These are phyloP conservation scores for Enteromius mattozi DNA, from an alignment of 2,797 vertebrate genomes.

Conservation along the genomic window DNA sequence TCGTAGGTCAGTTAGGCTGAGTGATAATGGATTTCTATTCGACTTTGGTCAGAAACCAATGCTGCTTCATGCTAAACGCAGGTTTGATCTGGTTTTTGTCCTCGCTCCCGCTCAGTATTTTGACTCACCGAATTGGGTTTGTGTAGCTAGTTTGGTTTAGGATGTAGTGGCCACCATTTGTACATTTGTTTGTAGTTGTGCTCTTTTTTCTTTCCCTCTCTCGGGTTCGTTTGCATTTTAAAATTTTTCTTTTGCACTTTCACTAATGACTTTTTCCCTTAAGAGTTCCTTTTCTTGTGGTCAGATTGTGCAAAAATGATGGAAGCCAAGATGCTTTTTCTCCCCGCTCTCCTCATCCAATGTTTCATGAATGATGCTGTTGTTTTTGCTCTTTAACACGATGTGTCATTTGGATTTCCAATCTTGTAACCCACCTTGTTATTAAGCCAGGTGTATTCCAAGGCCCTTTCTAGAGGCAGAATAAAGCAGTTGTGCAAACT, in stretches of 20 bases:
- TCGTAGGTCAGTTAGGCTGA: conserved; percentile 9
- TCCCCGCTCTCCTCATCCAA: not conserved
- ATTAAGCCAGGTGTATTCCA: conserved; percentile 46
- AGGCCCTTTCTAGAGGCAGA: conserved; percentile 51
- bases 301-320: not conserved
- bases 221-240: conserved; percentile 51
- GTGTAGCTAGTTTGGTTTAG: conserved; percentile 26
- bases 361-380: conserved; percentile 25
- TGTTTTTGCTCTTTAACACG: conserved; percentile 32
- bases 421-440: conserved; percentile 44
- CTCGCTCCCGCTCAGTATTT: conserved; percentile 14
- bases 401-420: conserved; percentile 33
- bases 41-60: conserved; percentile 25
- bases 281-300: conserved; percentile 14
- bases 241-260: conserved; percentile 80
- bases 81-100: conserved; percentile 20
- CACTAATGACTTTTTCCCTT: conserved; percentile 75
- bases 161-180: conserved; percentile 82
- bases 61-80: not conserved
- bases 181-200: conserved; percentile 68
- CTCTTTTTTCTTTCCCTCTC: not conserved
- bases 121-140: conserved; percentile 13
- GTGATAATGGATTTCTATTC: not conserved
- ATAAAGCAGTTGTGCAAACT: conserved; percentile 58
- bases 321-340: not conserved